phyloP scores from a whole-genome alignment of 2,113 vertebrate genomes.

The Alethe castanea region DNA sequence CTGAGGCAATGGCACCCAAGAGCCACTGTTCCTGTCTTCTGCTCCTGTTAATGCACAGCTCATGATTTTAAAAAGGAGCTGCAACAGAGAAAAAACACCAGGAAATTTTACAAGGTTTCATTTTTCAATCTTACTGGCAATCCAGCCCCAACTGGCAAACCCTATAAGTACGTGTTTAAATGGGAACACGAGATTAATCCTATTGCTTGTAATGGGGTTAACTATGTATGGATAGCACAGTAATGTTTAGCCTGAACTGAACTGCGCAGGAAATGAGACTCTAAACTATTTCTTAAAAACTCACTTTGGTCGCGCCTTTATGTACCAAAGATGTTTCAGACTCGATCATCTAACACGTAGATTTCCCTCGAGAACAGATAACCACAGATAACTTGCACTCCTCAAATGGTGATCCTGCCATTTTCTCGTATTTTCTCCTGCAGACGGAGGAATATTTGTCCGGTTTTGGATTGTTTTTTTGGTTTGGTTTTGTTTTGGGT shows the following conservation, averaged over 20 bases:
- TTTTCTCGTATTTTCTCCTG: neutral
- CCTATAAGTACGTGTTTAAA: neutral
- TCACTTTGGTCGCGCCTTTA: rapidly evolving
- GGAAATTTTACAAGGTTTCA: neutral
- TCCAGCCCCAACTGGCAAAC: rapidly evolving
- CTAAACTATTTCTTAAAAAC: neutral
- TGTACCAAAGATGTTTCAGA: neutral
- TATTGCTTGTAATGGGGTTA: neutral
- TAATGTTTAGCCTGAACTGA: neutral
- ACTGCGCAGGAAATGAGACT: neutral
- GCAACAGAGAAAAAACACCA: neutral
- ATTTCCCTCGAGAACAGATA: neutral
- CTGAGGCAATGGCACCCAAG: rapidly evolving
- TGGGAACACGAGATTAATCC: neutral
- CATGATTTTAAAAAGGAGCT: neutral
- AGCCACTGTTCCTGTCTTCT: neutral
- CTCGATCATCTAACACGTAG: rapidly evolving
- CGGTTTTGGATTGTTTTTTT: neutral
- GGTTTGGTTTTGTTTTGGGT: neutral
- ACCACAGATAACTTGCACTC: neutral
- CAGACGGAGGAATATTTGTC: rapidly evolving
- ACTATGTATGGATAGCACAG: rapidly evolving
- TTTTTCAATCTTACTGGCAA: neutral
- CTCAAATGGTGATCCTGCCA: rapidly evolving
- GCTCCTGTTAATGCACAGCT: neutral